Conservation (phyloP, 1,140 invertebrate species). For the Dreissena rostriformis region DNA sequence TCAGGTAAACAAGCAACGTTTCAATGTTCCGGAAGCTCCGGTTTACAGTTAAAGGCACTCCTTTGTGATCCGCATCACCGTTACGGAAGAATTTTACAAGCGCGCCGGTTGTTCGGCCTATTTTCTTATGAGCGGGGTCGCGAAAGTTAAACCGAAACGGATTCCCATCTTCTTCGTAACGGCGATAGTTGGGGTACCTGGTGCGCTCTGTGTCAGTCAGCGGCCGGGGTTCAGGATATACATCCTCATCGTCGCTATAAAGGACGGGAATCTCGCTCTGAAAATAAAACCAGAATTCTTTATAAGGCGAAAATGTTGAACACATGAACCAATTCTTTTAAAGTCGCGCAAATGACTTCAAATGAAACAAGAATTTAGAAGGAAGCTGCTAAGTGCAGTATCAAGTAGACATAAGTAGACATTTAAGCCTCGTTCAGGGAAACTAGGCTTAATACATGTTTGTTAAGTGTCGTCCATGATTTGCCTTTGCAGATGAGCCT, state of each 20-base stretch:
- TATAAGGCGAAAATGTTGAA: too few relatives aligned
- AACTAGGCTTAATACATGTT: too few relatives aligned
- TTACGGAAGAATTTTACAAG: slow-evolving; percentile 95
- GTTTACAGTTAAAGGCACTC: slow-evolving; percentile 93
- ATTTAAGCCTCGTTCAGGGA: too few relatives aligned
- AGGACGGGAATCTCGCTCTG: slow-evolving; percentile 63
- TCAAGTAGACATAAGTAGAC: too few relatives aligned
- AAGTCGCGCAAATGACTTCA: too few relatives aligned
- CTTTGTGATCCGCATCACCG: slow-evolving; percentile 95
- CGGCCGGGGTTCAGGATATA: slow-evolving; percentile 44
- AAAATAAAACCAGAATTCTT: slow-evolving; percentile 24
- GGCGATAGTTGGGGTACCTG: slow-evolving; percentile 21
- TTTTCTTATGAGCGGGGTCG: slow-evolving; percentile 45
- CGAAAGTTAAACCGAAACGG: slow-evolving; percentile 16
- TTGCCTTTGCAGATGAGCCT: too few relatives aligned
- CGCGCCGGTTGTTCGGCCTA: slow-evolving; percentile 56
- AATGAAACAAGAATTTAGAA: too few relatives aligned
- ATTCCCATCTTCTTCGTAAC: slow-evolving; percentile 27
- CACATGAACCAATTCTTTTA: too few relatives aligned
- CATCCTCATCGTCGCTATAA: slow-evolving; percentile 56
- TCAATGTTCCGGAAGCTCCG: slow-evolving; percentile 91
- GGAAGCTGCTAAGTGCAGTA: too few relatives aligned
- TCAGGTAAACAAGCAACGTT: slow-evolving; percentile 88
- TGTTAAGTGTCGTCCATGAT: too few relatives aligned
- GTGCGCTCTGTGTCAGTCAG: slow-evolving; percentile 53